Base-by-base conservation (phyloP, 1,140 invertebrate species). In the Drosophila suzukii region DNA sequence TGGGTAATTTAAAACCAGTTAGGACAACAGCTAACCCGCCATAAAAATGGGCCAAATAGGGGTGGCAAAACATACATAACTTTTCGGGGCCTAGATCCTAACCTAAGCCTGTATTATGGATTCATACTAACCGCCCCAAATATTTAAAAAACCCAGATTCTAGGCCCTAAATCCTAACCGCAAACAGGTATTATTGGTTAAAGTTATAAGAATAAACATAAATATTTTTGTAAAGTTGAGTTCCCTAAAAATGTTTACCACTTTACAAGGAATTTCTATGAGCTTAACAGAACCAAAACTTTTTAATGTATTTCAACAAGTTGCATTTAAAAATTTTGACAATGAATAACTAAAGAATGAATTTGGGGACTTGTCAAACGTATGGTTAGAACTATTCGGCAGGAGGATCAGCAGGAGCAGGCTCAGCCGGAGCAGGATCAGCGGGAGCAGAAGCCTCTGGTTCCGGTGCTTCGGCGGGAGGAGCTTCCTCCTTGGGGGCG, bases 1-100 rank as follows among this genome's bases (percentile, higher is more conserved):
- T 41, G 58, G 75, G 78, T 70, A 62, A 82, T 81, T 81, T 82
- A 77, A 81, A 81, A 81, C 41, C 76, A 67, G 60, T 81, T 81
- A 81, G 63, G 47, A 30, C 41, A 8, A 17, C 38, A 34, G 27
- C 27, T 5, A 8, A 34, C 7, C 17, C 60, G 7, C 34, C 47
- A 13, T 36, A 36, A 24, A 57, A 63, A 15, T 44, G 17, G 10
- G 6, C n/a, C 32, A 65, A 34, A 65, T 44, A 65, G 36, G 12
- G 46, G 17, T 12, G 15, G 43, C 8, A 11, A 15, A 15, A 17
- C 1, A 7, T 20, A 2, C 5, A 11, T 27, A 6, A 47, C 12
- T 27, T 47, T 27, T 12, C 5, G 12, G 44, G 20, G 10, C 41
- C 6, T 3, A 43, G 15, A 43, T 43, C 41, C 6, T 17, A 15